phyloP scores from a whole-genome alignment of 2,797 vertebrate genomes.

The Chaunax sp. region DNA sequence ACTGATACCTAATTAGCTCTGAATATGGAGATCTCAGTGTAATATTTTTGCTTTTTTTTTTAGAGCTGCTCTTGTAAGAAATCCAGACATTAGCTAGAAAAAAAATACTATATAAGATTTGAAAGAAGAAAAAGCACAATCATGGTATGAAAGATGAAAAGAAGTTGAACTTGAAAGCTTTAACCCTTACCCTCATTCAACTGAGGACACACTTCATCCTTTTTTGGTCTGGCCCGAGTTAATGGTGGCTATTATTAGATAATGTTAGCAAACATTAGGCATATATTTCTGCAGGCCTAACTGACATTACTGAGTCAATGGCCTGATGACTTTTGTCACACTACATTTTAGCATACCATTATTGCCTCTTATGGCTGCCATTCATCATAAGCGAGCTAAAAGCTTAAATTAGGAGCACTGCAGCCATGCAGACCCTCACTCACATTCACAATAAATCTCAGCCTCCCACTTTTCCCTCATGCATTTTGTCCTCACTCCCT shows the following conservation, averaged over 20 bases:
- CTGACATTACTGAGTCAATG: too few species aligned
- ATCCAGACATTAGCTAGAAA: not conserved
- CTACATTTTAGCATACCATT: not conserved
- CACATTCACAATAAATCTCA: constrained; percentile 29
- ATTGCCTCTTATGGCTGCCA: constrained; percentile 1
- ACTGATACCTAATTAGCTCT: not conserved
- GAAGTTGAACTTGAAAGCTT: too few species aligned
- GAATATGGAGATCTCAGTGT: not conserved
- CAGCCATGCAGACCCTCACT: constrained; percentile 31
- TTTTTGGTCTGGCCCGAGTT: too few species aligned
- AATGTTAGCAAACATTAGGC: too few species aligned
- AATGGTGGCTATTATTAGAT: too few species aligned
- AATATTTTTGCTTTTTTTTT: not conserved
- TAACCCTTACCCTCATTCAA: too few species aligned
- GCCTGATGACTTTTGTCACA: not conserved
- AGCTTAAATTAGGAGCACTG: not conserved
- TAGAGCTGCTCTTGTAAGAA: not conserved
- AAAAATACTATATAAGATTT: too few species aligned
- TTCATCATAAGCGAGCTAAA: constrained; percentile 17
- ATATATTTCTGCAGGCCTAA: too few species aligned
- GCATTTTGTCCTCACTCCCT: constrained; percentile 6
- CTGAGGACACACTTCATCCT: too few species aligned
- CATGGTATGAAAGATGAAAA: too few species aligned
- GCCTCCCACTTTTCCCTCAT: constrained; percentile 14
- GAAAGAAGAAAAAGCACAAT: too few species aligned